Evolutionary conservation across 2,113 vertebrate species (phyloP).

Genomic region (Hemibagrus wyckioides): DNA sequence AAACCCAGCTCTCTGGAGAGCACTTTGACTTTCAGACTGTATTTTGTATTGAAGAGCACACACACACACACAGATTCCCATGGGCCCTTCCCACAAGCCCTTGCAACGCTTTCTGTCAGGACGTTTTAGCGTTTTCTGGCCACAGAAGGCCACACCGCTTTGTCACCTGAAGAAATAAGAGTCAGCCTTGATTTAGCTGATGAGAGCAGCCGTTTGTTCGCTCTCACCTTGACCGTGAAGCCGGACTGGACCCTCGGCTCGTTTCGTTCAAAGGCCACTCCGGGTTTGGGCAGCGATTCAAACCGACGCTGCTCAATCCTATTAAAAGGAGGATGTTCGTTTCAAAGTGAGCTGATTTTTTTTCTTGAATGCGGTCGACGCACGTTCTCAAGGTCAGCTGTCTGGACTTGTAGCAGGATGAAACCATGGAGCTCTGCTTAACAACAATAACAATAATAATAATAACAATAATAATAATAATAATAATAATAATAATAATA

Average conservation of each 20-base stretch:
- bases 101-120: conserved; percentile 52
- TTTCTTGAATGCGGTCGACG: conserved; percentile 53
- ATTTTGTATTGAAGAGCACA: conserved; percentile 17
- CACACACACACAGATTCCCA: conserved; percentile 22
- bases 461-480: neutral
- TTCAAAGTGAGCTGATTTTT: conserved; percentile 53
- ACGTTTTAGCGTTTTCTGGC: conserved; percentile 55
- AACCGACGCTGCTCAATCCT: conserved; percentile 63
- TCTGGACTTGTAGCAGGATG: conserved; percentile 52
- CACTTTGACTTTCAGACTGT: conserved; percentile 4
- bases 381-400: conserved; percentile 66
- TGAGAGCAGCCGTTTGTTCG: conserved; percentile 58
- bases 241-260: conserved; percentile 48
- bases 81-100: conserved; percentile 31
- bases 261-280: conserved; percentile 52
- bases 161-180: conserved; percentile 71
- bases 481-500: neutral
- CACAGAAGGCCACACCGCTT: conserved; percentile 54
- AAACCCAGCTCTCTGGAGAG: neutral
- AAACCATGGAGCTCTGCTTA: neutral
- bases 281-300: conserved; percentile 65
- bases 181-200: conserved; percentile 74
- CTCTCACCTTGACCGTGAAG: conserved; percentile 66
- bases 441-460: neutral
- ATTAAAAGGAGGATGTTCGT: conserved; percentile 64